These are phyloP conservation scores for Aporrectodea caliginosa DNA, from an alignment of 1,140 invertebrate species.

Conservation along the genomic window DNA sequence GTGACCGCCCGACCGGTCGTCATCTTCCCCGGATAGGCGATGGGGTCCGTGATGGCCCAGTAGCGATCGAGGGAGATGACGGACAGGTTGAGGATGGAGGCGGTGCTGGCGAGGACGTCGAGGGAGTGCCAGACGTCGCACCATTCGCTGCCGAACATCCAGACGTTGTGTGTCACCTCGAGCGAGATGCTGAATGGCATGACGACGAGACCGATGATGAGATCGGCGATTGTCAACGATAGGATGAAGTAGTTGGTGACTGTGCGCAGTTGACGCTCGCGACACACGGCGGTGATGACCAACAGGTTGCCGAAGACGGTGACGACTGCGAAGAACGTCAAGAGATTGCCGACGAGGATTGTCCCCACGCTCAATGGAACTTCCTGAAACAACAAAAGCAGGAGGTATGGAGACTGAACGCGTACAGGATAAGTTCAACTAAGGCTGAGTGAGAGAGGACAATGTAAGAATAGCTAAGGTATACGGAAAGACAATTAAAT, in stretches of 20 bases:
- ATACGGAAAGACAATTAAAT: too few relatives aligned
- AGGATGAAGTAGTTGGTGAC: constrained; percentile 94
- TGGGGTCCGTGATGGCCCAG: constrained; percentile 56
- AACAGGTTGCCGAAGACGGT: constrained; percentile 71
- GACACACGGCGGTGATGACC: constrained; percentile 76
- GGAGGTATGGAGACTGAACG: too few relatives aligned
- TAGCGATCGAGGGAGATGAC: constrained; percentile 57
- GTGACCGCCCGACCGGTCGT: constrained; percentile 66
- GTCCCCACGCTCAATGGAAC: background rate
- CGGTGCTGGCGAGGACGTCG: constrained; percentile 56
- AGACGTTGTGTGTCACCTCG: constrained; percentile 43
- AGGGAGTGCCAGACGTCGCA: constrained; percentile 57
- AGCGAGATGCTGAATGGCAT: constrained; percentile 53
- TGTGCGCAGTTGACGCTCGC: constrained; percentile 76
- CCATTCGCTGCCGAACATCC: constrained; percentile 52
- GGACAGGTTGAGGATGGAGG: constrained; percentile 56
- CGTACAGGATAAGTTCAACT: too few relatives aligned
- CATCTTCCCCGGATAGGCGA: constrained; percentile 46
- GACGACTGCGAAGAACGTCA: constrained; percentile 15
- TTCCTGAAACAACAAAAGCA: too few relatives aligned
- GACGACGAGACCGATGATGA: constrained; percentile 52
- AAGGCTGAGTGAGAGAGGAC: too few relatives aligned
- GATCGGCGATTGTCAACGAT: constrained; percentile 68
- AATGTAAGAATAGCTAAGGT: too few relatives aligned
- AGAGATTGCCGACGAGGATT: background rate